A percentile compares a stretch with the other conserved stretches of the same genome.
These are phyloP conservation scores for Gambusia holbrooki DNA, from an alignment of 2,113 vertebrate genomes.

Conservation along the genomic window DNA sequence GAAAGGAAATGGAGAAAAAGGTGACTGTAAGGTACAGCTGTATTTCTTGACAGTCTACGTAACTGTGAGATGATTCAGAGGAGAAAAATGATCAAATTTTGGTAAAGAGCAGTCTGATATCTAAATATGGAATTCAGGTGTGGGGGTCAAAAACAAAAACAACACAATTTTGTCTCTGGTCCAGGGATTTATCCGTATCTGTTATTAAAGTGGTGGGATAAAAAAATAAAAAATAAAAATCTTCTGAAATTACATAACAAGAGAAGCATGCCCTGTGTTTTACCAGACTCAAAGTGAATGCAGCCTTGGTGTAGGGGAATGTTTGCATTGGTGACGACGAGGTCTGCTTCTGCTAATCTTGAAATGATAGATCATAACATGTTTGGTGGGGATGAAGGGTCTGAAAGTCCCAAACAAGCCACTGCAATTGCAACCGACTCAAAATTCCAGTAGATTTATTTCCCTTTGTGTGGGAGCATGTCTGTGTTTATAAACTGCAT, in stretches of 20 bases:
- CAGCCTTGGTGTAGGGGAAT: constrained; percentile 23
- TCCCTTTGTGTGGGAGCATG: not conserved
- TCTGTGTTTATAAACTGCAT: constrained; percentile 14
- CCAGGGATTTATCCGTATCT: not conserved
- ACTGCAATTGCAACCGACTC: constrained; percentile 55
- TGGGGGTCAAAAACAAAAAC: not conserved
- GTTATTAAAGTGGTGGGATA: not conserved
- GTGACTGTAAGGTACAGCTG: constrained; percentile 39
- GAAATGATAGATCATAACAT: constrained; percentile 43
- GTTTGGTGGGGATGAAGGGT: constrained; percentile 49
- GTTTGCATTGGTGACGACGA: constrained; percentile 23
- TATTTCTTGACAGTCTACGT: constrained; percentile 19
- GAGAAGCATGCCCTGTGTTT: constrained; percentile 32
- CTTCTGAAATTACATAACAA: constrained; percentile 21
- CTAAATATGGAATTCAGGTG: not conserved
- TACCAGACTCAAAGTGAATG: constrained; percentile 25
- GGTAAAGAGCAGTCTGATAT: not conserved
- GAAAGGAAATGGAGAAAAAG: constrained; percentile 24
- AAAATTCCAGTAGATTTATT: not conserved
- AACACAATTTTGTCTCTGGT: not conserved
- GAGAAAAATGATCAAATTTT: constrained; percentile 18
- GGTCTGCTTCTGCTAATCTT: constrained; percentile 53
- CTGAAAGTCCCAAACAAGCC: constrained; percentile 61
- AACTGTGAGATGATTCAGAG: constrained; percentile 29
- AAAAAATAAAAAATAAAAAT: constrained; percentile 7